These are phyloP conservation scores for Agelastica alni DNA, from an alignment of 2,888 invertebrate species.

Conservation along the genomic window DNA sequence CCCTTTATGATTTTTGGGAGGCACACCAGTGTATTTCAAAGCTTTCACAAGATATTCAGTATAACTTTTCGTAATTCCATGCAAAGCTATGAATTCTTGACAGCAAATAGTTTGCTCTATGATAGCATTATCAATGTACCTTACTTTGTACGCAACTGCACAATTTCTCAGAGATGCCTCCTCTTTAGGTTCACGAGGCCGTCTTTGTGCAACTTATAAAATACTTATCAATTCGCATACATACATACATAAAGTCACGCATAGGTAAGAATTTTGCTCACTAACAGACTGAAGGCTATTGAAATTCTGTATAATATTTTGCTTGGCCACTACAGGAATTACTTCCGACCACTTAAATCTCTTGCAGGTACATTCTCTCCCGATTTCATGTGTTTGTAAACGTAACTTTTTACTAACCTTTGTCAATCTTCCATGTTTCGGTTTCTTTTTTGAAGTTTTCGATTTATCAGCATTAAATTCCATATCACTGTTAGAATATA, in stretches of 20 bases:
- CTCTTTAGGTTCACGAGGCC: constrained; percentile 17
- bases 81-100: constrained; percentile 15
- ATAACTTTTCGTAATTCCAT: constrained; percentile 20
- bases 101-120: constrained; percentile 3
- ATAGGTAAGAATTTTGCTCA: constrained; percentile 4
- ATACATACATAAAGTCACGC: too few species aligned
- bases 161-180: constrained; percentile 17
- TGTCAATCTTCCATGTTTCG: constrained; percentile 13
- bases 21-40: constrained; percentile 6
- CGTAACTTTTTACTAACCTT: constrained; percentile 6
- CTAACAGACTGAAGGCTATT: constrained; percentile 12
- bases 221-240: constrained; percentile 9
- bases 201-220: constrained; percentile 11
- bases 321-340: neutral
- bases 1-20: constrained; percentile 16
- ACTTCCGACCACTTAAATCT: too few species aligned
- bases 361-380: too few species aligned
- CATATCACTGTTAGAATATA: constrained; percentile 10
- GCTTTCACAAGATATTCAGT: constrained; percentile 3
- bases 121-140: constrained; percentile 11
- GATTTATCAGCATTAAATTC: constrained; percentile 6
- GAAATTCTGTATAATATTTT: constrained; percentile 7
- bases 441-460: constrained; percentile 7
- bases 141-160: constrained; percentile 3
- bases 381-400: constrained; percentile 12